Evolutionary conservation across 2,113 vertebrate genomes (phyloP).

Genomic region (Ramphastos sulfuratus): DNA sequence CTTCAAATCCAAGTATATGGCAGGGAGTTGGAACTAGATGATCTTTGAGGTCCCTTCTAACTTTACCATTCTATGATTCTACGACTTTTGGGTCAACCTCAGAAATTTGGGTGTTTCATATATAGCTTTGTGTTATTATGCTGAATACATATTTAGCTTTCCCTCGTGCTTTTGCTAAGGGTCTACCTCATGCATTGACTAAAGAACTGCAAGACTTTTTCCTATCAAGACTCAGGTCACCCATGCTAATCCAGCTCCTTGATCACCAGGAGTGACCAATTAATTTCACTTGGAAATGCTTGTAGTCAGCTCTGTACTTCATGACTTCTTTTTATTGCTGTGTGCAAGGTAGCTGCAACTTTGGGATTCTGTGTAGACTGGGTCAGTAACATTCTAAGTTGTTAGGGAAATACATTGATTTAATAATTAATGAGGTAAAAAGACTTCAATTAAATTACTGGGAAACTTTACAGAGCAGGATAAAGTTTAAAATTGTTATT

Average conservation of each 20-base stretch:
- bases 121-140: background rate
- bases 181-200: background rate
- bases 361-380: background rate
- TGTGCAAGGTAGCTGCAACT: background rate
- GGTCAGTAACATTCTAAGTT: background rate
- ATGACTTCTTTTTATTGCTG: background rate
- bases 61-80: no score
- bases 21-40: no score
- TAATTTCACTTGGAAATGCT: background rate
- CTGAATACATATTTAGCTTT: background rate
- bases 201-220: background rate
- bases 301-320: background rate
- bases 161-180: background rate
- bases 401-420: background rate
- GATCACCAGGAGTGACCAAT: background rate
- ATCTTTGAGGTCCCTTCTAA: no score
- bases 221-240: background rate
- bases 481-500: slow-evolving; percentile 27
- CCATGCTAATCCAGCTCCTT: background rate
- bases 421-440: slow-evolving; percentile 50
- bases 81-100: background rate
- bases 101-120: background rate
- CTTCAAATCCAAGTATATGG: no score
- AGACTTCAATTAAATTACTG: background rate
- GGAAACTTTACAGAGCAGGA: background rate